phyloP scores from a whole-genome alignment of 2,113 vertebrate genomes.

The Pseudonaja textilis region DNA sequence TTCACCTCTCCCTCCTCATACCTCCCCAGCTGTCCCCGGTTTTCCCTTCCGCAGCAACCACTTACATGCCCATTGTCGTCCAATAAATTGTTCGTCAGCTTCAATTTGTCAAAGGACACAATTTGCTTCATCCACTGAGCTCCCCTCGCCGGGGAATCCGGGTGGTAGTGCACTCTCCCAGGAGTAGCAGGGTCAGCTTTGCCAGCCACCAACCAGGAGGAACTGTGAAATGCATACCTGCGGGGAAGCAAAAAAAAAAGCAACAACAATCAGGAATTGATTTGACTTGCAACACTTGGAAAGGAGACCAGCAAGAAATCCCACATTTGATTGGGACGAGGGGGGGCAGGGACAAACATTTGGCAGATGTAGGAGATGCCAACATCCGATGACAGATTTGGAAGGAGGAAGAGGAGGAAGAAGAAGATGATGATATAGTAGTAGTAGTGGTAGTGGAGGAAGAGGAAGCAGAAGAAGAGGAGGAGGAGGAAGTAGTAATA shows the following conservation, averaged over 20 bases:
- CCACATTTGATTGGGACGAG: not conserved
- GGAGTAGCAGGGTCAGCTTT: conserved; percentile 96
- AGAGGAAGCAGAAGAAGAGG: too few species aligned
- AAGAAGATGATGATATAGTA: too few species aligned
- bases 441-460: too few species aligned
- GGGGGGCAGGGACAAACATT: too few species aligned
- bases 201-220: conserved; percentile 95
- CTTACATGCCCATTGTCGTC: conserved; percentile 99
- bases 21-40: not conserved
- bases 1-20: too few species aligned
- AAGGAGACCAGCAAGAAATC: not conserved
- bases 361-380: too few species aligned
- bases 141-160: conserved; percentile 95
- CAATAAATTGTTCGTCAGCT: conserved; percentile 96
- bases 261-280: not conserved
- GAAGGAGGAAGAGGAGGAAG: too few species aligned
- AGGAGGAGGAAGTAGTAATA: too few species aligned
- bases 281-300: not conserved
- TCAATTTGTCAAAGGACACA: conserved; percentile 97
- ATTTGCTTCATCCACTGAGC: conserved; percentile 99
- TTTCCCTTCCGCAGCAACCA: not conserved
- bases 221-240: conserved; percentile 98
- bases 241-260: not conserved
- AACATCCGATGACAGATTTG: too few species aligned
- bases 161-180: conserved; percentile 95